Evolutionary conservation across 2,888 invertebrate genomes (phyloP).

Genomic region (Acrobasis consociella): DNA sequence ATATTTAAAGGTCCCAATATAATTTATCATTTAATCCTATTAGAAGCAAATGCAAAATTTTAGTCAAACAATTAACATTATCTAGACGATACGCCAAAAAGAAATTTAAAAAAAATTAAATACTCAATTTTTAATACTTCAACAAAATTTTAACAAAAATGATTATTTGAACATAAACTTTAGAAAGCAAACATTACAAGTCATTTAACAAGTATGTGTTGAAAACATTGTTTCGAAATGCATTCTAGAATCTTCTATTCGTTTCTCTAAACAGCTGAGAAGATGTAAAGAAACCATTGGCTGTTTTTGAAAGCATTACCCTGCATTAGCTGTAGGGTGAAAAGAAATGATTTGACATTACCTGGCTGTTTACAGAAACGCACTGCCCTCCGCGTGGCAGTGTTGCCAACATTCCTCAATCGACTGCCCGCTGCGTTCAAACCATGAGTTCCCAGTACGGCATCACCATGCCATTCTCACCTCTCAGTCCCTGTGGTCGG

Average conservation of each 20-base stretch:
- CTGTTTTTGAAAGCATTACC: background rate
- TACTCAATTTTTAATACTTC: slow-evolving; percentile 20
- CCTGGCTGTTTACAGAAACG: slow-evolving; percentile 16
- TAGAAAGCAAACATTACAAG: background rate
- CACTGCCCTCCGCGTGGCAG: slow-evolving; percentile 7
- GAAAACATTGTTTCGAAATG: slow-evolving; percentile 20
- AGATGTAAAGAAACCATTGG: background rate
- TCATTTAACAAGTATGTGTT: background rate
- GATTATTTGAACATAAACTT: background rate
- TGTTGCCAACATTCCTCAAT: slow-evolving; percentile 11
- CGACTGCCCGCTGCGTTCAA: slow-evolving; percentile 39
- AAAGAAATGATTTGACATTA: background rate
- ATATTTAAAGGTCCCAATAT: slow-evolving; percentile 18
- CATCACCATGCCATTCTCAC: slow-evolving; percentile 84
- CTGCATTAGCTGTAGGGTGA: background rate
- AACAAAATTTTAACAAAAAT: slow-evolving; percentile 3
- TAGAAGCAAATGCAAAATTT: background rate
- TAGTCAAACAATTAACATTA: slow-evolving; percentile 9
- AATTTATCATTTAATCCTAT: slow-evolving; percentile 4
- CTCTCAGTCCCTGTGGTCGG: slow-evolving; percentile 84
- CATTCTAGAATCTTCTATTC: slow-evolving; percentile 4
- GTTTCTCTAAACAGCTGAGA: slow-evolving; percentile 13
- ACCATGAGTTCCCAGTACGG: slow-evolving; percentile 85
- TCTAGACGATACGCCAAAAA: slow-evolving; percentile 4
- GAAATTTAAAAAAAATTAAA: slow-evolving; percentile 18